Conservation (phyloP, 2,113 vertebrate genomes). For the Petrocephalus zakoni region DNA sequence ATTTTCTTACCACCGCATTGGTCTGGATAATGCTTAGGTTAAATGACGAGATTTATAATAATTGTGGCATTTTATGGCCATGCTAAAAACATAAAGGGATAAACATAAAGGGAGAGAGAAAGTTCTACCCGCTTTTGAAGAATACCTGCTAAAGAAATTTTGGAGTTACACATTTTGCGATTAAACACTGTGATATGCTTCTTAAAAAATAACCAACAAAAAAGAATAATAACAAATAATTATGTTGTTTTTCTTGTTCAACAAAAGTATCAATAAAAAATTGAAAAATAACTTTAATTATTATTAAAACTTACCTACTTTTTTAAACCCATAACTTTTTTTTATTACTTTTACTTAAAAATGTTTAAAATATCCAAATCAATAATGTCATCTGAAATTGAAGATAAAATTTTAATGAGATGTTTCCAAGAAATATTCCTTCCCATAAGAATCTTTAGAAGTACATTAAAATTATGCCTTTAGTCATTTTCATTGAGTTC, state of each 20-base stretch:
- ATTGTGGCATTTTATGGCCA: not conserved
- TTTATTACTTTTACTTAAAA: slow-evolving; percentile 11
- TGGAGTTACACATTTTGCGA: not conserved
- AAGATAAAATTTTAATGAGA: slow-evolving; percentile 26
- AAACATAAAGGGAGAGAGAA: not conserved
- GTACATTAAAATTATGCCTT: slow-evolving; percentile 16
- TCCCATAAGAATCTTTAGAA: slow-evolving; percentile 12
- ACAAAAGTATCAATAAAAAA: not conserved
- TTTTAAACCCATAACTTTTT: not conserved
- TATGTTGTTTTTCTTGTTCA: not conserved
- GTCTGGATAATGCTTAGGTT: not conserved
- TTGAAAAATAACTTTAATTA: not conserved
- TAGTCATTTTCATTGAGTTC: slow-evolving; percentile 24
- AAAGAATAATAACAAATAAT: not conserved
- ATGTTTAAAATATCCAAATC: slow-evolving; percentile 26
- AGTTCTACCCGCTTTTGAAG: not conserved
- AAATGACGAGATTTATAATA: not conserved
- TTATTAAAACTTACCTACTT: not conserved
- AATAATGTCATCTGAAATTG: slow-evolving; percentile 25
- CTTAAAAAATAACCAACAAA: not conserved
- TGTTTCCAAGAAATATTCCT: slow-evolving; percentile 24
- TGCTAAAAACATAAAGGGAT: not conserved
- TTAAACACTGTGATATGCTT: not conserved
- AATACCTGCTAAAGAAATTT: not conserved
- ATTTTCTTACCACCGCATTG: not conserved